Evolutionary conservation across 1,140 invertebrate genomes (phyloP), one percentile per base, ranked within the genome.

Genomic region (Habropoda laboriosa): DNA sequence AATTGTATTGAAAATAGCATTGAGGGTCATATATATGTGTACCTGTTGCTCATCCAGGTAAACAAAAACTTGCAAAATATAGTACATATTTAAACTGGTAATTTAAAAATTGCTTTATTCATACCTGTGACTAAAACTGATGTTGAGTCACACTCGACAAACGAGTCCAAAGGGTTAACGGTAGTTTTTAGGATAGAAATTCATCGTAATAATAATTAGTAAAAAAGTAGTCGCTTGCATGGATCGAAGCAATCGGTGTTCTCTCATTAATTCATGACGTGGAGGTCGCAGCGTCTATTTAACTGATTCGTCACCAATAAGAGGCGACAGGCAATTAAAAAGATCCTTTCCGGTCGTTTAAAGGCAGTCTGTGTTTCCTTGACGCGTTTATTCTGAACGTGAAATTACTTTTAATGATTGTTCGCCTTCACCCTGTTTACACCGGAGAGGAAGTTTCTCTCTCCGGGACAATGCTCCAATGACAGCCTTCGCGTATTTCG

Each of bases 331-430:
- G 13, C 49, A 61, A 42, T 71, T 53, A 55, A 21, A 49, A 78
- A 47, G 45, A 72, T 70, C 32, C 24, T 47, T 53, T 32, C 40
- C 51, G 53, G 32, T 40, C 49, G 32, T 82, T 82, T 64, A 66
- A 51, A 55, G 60, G 53, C 53, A 35, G 10, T 18, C 47, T 42
- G 32, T 53, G 61, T 85, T 83, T 84, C 76, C 86, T 88, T 88
- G 81, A 78, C 86, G 81, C 45, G 84, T 67, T 80, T 57, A 49
- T 30, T 81, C 32, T 13, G 61, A 30, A 82, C 83, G 86, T 86
- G 82, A 88, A 88, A 82, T 89, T 82, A 88, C 64, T 85, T 84
- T 79, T 87, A 89, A 89, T 79, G 79, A 89, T 85, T 45, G 68
- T 49, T 82, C 45, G 64, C 86, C 86, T 88, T 87, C 79, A 85